These are phyloP conservation scores for Hirudo medicinalis DNA, from an alignment of 1,140 invertebrate genomes.

Conservation along the genomic window DNA sequence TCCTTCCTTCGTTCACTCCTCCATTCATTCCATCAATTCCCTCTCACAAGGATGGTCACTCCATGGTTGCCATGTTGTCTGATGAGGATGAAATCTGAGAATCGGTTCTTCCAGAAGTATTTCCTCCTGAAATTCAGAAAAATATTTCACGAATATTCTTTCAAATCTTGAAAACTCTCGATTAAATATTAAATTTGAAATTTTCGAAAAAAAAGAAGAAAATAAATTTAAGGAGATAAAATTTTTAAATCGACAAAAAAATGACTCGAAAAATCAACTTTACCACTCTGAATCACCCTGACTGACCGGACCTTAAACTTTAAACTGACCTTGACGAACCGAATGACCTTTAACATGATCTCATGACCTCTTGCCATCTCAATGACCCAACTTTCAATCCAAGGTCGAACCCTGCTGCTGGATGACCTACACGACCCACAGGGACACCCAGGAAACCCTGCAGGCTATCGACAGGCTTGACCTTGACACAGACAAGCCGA, in stretches of 20 bases:
- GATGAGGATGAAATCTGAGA: not conserved
- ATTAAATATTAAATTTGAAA: too few relatives aligned
- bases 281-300: not conserved
- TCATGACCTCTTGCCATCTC: too few relatives aligned
- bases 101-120: not conserved
- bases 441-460: constrained; percentile 56
- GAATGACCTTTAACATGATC: too few relatives aligned
- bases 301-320: not conserved
- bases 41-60: not conserved
- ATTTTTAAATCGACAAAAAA: not conserved
- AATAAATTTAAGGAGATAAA: too few relatives aligned
- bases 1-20: not conserved
- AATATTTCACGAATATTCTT: too few relatives aligned
- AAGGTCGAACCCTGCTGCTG: constrained; percentile 85
- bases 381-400: too few relatives aligned
- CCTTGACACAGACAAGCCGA: constrained; percentile 15
- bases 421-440: constrained; percentile 88
- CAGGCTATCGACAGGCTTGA: constrained; percentile 19
- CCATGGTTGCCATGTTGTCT: not conserved
- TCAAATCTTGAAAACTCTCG: too few relatives aligned
- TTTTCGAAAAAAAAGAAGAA: too few relatives aligned
- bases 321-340: not conserved
- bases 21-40: not conserved
- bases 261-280: not conserved
- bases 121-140: too few relatives aligned